These are phyloP conservation scores for Sinotaia quadrata DNA, from an alignment of 2,888 invertebrate genomes.

Conservation along the genomic window DNA sequence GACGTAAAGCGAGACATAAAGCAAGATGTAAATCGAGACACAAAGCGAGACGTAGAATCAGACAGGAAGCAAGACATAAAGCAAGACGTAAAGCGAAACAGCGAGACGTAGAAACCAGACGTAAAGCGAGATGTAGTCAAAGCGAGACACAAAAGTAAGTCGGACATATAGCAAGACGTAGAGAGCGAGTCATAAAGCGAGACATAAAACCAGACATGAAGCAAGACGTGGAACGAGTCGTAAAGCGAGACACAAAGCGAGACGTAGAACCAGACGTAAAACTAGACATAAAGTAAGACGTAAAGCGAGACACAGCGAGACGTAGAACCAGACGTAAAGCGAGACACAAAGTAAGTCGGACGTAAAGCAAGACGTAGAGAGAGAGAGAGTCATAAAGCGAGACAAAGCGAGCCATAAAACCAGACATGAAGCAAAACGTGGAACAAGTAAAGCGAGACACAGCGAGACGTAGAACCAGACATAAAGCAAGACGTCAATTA, in stretches of 20 bases:
- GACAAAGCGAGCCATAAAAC: neutral
- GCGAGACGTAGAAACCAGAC: neutral
- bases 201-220: neutral
- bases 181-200: neutral
- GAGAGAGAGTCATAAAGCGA: constrained; percentile 9
- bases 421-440: neutral
- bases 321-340: neutral
- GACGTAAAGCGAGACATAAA: neutral
- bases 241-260: neutral
- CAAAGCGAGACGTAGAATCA: too few species aligned
- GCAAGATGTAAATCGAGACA: too few species aligned
- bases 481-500: neutral
- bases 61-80: neutral
- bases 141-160: neutral
- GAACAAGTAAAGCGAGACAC: constrained; percentile 1
- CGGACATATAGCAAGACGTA: neutral
- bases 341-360: neutral
- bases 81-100: neutral
- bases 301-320: neutral
- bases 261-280: neutral
- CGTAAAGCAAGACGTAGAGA: neutral
- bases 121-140: neutral
- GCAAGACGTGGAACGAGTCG: neutral
- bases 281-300: neutral
- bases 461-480: neutral